phyloP scores from a whole-genome alignment of 2,888 invertebrate species.

The Nemurella pictetii region DNA sequence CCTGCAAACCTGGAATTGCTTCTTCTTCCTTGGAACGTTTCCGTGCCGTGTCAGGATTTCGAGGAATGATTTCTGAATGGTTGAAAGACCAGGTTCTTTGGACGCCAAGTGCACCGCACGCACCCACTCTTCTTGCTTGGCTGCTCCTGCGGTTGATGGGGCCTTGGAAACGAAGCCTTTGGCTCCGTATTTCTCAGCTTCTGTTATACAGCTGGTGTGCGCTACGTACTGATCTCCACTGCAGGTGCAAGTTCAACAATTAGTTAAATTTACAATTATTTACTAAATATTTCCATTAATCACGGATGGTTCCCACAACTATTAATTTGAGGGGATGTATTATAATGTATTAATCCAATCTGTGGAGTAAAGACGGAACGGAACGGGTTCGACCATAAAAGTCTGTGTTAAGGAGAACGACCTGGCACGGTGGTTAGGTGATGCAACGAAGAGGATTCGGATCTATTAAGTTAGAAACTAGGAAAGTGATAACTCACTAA shows the following conservation, averaged over 20 bases:
- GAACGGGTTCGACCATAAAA: no score
- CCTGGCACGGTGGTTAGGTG: no score
- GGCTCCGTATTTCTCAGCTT: slow-evolving; percentile 87
- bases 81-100: slow-evolving; percentile 60
- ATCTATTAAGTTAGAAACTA: background rate
- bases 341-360: no score
- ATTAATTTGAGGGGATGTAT: no score
- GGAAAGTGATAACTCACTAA: slow-evolving; percentile 57
- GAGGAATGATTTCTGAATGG: slow-evolving; percentile 64
- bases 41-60: slow-evolving; percentile 69
- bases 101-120: slow-evolving; percentile 69
- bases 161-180: slow-evolving; percentile 73
- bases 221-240: slow-evolving; percentile 74
- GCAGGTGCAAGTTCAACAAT: slow-evolving; percentile 48
- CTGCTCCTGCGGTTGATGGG: slow-evolving; percentile 77
- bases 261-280: background rate
- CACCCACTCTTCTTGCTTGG: slow-evolving; percentile 84
- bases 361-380: no score
- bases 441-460: no score
- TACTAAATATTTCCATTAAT: background rate
- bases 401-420: no score
- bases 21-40: slow-evolving; percentile 85
- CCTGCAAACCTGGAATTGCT: slow-evolving; percentile 65
- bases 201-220: slow-evolving; percentile 83
- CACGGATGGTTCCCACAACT: no score